phyloP scores from a whole-genome alignment of 2,113 vertebrate genomes.

The Oncorhynchus tshawytscha region DNA sequence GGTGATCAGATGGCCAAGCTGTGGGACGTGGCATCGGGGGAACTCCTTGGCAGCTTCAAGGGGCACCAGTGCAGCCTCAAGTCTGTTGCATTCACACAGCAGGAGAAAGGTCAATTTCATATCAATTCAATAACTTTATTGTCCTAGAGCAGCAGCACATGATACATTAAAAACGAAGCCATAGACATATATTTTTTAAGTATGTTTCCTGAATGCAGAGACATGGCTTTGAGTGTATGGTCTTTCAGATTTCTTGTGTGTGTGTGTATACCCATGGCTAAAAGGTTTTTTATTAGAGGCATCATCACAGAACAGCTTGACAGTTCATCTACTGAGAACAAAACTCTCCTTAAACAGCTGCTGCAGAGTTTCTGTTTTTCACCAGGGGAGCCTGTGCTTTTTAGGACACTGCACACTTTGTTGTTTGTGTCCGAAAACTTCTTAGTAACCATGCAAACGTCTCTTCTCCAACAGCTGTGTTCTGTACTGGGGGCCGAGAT shows the following conservation, averaged over 20 bases:
- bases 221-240: too few species aligned
- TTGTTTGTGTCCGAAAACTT: neutral
- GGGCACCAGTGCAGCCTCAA: constrained; percentile 98
- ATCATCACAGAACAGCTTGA: too few species aligned
- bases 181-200: neutral
- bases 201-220: neutral
- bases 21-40: constrained; percentile 88
- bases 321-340: too few species aligned
- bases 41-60: constrained; percentile 88
- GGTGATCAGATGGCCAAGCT: constrained; percentile 93
- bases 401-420: neutral
- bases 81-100: constrained; percentile 87
- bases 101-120: constrained; percentile 82
- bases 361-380: neutral
- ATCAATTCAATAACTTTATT: neutral
- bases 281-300: neutral
- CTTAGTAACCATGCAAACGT: neutral
- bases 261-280: neutral
- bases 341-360: too few species aligned
- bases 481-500: constrained; percentile 94
- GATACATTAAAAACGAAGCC: neutral
- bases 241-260: too few species aligned
- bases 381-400: neutral
- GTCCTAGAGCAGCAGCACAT: neutral
- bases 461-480: constrained; percentile 78